phyloP scores from a whole-genome alignment of 2,888 invertebrate species.

The Drosophila meridionalis region DNA sequence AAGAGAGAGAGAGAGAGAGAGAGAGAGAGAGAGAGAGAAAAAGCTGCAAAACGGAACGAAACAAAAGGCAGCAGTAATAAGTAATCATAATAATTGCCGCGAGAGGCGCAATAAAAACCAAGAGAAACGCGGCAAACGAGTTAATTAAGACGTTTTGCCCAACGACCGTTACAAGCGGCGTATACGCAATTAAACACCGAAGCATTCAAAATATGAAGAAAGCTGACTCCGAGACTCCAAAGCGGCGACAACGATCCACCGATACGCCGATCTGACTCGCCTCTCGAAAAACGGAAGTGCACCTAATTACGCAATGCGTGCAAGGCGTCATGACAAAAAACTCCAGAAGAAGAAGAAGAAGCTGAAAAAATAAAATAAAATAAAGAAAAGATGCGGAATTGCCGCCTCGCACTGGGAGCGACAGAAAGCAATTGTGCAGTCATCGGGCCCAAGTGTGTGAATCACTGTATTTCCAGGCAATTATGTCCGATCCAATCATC shows the following conservation, averaged over 20 bases:
- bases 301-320: slow-evolving; percentile 68
- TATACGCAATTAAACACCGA: slow-evolving; percentile 73
- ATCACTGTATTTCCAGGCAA: slow-evolving; percentile 3
- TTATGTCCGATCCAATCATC: neutral
- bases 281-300: slow-evolving; percentile 64
- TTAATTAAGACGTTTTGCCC: slow-evolving; percentile 78
- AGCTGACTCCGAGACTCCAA: slow-evolving; percentile 65
- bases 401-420: slow-evolving; percentile 8
- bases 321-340: slow-evolving; percentile 40
- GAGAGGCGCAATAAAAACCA: slow-evolving; percentile 69
- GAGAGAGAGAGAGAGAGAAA: neutral
- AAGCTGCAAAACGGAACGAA: slow-evolving; percentile 57
- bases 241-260: slow-evolving; percentile 61
- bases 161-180: slow-evolving; percentile 75
- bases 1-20: neutral
- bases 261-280: slow-evolving; percentile 23
- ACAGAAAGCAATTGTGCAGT: neutral
- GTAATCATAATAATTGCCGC: slow-evolving; percentile 76
- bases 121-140: slow-evolving; percentile 62
- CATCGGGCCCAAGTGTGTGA: slow-evolving; percentile 17
- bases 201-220: slow-evolving; percentile 75
- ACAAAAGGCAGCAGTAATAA: slow-evolving; percentile 75
- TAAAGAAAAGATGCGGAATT: slow-evolving; percentile 16
- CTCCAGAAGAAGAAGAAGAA: neutral
- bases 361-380: neutral